Evolutionary conservation across 2,888 invertebrate species (phyloP), one percentile per base, ranked within the genome.

Genomic region (Parthenolecanium corni): DNA sequence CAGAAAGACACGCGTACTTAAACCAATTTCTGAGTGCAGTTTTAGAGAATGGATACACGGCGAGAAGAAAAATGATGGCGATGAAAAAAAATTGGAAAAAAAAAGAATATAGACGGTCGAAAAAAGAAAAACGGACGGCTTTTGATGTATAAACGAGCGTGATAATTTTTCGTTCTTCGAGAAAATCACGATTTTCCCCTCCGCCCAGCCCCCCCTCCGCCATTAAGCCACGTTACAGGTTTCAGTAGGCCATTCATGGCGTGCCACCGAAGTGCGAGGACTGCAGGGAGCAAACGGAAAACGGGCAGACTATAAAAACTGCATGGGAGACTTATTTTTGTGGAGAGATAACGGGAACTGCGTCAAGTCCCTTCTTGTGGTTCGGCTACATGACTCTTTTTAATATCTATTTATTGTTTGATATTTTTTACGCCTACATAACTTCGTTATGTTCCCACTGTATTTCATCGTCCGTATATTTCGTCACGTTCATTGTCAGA

Each of bases 401-500:
- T 31, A 31, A 31, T 31, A 31, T 9, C 31, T 25, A 36, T 49
- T 25, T 58, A 58, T 58, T 58, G 58, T 58, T 53, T 51, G 51
- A 38, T 42, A 47, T 58, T 47, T 58, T 58, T 58, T 36, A 58
- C 58, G 58, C 58, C 58, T 58, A 58, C 58, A 58, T 58, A 58
- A 58, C 58, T 58, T 58, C 38, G 58, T 58, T 58, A 58, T 58
- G 47, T 58, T 58, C 58, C 58, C 58, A 58, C 58, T 58, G 49
- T 58, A 58, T 58, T 58, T 58, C 58, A 58, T 58, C 58, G 58
- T 38, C 47, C 49, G 58, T 38, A 47, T 52, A 52, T 62, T 62
- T 62, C 62, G 62, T 62, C 62, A 52, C 62, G 62, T 52, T 62
- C 62, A 62, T 62, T 62, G 62, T 62, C 52, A 42, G 25, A 62